A percentile compares a stretch with the other conserved stretches of the same genome.
Conservation (phyloP, 2,113 vertebrate genomes). For the Pheucticus melanocephalus region DNA sequence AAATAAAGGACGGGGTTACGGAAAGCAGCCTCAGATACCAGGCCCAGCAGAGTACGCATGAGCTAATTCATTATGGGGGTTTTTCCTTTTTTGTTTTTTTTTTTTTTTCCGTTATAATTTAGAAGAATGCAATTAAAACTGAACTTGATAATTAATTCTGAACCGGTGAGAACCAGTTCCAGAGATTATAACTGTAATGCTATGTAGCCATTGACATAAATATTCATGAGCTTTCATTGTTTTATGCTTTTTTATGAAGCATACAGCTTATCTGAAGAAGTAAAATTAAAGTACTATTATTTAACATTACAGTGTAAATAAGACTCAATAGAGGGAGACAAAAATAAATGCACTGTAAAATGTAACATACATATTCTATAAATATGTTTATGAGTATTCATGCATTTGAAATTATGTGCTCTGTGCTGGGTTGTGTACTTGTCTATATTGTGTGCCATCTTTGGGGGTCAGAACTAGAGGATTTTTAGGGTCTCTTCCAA, state of each 20-base stretch:
- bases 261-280: conserved; percentile 75
- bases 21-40: conserved; percentile 49
- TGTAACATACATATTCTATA: background rate
- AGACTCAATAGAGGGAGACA: conserved; percentile 54
- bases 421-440: background rate
- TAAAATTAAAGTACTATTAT: conserved; percentile 79
- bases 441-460: background rate
- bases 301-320: conserved; percentile 73
- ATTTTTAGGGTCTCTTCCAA: background rate
- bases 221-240: conserved; percentile 83
- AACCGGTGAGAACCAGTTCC: conserved; percentile 79
- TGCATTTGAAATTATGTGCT: background rate
- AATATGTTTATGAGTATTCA: background rate
- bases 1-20: conserved; percentile 63
- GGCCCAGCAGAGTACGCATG: conserved; percentile 66
- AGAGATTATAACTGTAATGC: conserved; percentile 81
- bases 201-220: conserved; percentile 79
- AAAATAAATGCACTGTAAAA: conserved; percentile 42
- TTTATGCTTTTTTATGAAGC: conserved; percentile 74
- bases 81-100: background rate
- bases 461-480: background rate
- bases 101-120: conserved; percentile 67
- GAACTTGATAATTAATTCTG: conserved; percentile 84
- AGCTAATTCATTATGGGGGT: conserved; percentile 70
- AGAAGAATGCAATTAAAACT: conserved; percentile 82